phyloP scores from a whole-genome alignment of 2,888 invertebrate species.

The Chrysodeixis includens region DNA sequence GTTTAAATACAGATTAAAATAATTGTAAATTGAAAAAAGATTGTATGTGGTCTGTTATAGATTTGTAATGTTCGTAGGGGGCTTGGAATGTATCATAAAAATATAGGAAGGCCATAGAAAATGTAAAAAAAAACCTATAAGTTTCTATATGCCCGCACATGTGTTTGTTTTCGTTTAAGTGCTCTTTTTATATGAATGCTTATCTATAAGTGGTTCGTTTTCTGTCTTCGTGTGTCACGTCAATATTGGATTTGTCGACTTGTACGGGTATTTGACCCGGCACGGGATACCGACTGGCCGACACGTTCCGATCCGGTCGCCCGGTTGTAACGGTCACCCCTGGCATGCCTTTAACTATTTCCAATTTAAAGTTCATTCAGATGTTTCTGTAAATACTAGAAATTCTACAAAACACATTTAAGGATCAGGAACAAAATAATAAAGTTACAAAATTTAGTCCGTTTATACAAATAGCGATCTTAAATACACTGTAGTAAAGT shows the following conservation, averaged over 20 bases:
- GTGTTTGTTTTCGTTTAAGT: no score
- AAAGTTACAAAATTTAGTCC: not conserved
- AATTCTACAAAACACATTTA: not conserved
- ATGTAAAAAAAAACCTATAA: no score
- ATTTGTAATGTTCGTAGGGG: no score
- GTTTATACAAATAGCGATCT: not conserved
- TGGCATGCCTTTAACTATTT: not conserved
- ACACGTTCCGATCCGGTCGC: not conserved
- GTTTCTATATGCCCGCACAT: no score
- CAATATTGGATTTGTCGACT: not conserved
- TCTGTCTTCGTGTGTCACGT: not conserved
- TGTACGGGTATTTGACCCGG: not conserved
- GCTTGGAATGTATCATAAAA: no score
- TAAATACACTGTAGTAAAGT: not conserved
- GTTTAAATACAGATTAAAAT: no score
- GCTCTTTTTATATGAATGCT: not conserved
- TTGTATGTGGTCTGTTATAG: no score
- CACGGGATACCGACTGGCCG: not conserved
- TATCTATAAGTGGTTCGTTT: not conserved
- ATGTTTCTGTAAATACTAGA: not conserved
- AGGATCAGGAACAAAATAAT: not conserved
- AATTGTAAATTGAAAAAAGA: no score
- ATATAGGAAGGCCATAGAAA: no score
- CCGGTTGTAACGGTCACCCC: not conserved
- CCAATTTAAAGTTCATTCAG: constrained; percentile 1